Evolutionary conservation across 2,113 vertebrate genomes (phyloP).

Genomic region (Oriolus oriolus): DNA sequence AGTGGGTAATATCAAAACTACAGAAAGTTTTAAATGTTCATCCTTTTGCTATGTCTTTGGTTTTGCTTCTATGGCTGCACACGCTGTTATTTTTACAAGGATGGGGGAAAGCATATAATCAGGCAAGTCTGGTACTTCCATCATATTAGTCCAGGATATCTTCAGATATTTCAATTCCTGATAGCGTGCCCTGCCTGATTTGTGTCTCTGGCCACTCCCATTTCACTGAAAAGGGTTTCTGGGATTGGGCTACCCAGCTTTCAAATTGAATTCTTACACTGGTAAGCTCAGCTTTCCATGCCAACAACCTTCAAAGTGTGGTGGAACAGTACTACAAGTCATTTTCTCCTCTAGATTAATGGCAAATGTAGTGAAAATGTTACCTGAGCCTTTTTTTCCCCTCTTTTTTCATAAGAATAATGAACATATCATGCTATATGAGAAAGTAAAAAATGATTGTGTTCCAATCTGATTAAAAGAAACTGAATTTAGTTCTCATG

Average conservation of each 20-base stretch:
- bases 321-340: not conserved
- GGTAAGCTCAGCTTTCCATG: not conserved
- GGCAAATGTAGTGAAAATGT: not conserved
- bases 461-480: not conserved
- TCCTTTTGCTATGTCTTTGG: not conserved
- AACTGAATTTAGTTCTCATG: not conserved
- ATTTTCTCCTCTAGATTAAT: not conserved
- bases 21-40: not conserved
- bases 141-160: not conserved
- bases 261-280: not conserved
- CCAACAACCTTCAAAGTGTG: not conserved
- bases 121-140: not conserved
- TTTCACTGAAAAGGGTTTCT: not conserved
- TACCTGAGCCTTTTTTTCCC: not conserved
- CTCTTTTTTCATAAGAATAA: not conserved
- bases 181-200: not conserved
- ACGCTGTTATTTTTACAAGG: not conserved
- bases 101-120: not conserved
- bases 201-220: not conserved
- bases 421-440: not conserved
- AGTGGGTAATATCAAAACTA: not conserved
- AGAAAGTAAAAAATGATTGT: not conserved
- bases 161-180: not conserved
- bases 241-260: not conserved
- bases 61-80: not conserved